phyloP scores from a whole-genome alignment of 2,797 vertebrate species.

The Poeciliopsis paucimaculata region DNA sequence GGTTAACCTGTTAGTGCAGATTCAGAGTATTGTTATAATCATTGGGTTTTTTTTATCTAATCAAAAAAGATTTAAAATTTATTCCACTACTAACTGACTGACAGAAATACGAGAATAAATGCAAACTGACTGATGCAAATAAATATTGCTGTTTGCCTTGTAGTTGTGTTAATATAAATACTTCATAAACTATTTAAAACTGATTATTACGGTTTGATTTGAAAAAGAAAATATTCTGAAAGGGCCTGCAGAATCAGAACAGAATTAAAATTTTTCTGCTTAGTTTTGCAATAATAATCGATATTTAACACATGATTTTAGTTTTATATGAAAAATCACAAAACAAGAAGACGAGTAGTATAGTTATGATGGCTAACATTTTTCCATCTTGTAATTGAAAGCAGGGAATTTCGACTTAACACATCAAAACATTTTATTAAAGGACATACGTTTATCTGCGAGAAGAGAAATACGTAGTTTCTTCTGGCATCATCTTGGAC shows the following conservation, averaged over 20 bases:
- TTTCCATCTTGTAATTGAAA: constrained; percentile 10
- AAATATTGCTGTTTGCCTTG: constrained; percentile 21
- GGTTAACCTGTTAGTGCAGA: constrained; percentile 18
- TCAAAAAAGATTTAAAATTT: background rate
- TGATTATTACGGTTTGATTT: background rate
- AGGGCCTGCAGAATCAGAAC: background rate
- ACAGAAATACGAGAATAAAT: background rate
- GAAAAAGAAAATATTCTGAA: background rate
- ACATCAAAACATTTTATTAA: constrained; percentile 7
- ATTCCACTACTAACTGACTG: background rate
- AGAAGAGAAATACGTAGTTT: constrained; percentile 29
- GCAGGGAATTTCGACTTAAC: constrained; percentile 3
- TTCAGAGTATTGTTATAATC: constrained; percentile 8
- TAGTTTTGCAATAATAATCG: background rate
- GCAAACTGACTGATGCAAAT: constrained; percentile 12
- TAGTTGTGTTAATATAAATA: constrained; percentile 2
- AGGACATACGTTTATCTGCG: constrained; percentile 29
- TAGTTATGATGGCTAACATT: constrained; percentile 2
- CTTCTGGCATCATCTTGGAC: constrained; percentile 36
- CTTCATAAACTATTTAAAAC: background rate
- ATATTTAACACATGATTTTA: background rate
- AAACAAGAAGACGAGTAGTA: background rate
- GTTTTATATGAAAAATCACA: background rate
- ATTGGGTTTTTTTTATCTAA: background rate
- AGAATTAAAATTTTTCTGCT: background rate